Conservation (phyloP, 1,140 invertebrate species). For the Brachionus rotundiformis region DNA sequence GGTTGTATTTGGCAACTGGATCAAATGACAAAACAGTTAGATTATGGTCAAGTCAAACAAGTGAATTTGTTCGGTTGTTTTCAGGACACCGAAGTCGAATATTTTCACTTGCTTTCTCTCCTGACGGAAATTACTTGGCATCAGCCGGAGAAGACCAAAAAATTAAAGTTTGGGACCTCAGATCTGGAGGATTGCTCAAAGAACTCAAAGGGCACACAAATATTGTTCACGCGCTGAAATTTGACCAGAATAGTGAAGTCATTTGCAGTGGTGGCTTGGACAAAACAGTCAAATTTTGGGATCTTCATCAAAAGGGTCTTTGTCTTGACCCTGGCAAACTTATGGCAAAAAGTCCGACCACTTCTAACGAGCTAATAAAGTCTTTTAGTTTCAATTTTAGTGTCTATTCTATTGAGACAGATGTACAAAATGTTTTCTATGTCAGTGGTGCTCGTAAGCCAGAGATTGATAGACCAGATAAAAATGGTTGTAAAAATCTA, state of each 20-base stretch:
- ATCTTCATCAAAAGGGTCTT: slow-evolving; percentile 21
- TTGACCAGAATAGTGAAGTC: slow-evolving; percentile 69
- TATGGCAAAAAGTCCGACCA: neutral
- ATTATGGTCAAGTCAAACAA: slow-evolving; percentile 67
- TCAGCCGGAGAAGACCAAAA: slow-evolving; percentile 71
- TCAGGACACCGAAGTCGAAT: slow-evolving; percentile 69
- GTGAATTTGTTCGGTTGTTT: slow-evolving; percentile 65
- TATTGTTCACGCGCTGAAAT: slow-evolving; percentile 69
- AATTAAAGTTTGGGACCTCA: slow-evolving; percentile 73
- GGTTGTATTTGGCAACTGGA: slow-evolving; percentile 66
- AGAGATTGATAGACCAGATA: neutral
- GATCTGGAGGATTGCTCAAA: slow-evolving; percentile 68
- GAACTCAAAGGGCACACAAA: slow-evolving; percentile 70
- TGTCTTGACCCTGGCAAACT: neutral
- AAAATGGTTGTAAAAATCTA: neutral
- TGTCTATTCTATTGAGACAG: slow-evolving; percentile 36
- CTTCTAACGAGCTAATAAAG: slow-evolving; percentile 1
- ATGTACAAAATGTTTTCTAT: slow-evolving; percentile 44
- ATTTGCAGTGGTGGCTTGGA: slow-evolving; percentile 67
- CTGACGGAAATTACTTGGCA: slow-evolving; percentile 72
- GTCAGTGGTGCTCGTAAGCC: slow-evolving; percentile 7
- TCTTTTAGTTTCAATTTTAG: slow-evolving; percentile 38
- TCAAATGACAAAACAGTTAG: slow-evolving; percentile 66
- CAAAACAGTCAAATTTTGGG: slow-evolving; percentile 45
- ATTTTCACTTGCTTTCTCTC: slow-evolving; percentile 71